phyloP scores from a whole-genome alignment of 2,797 vertebrate species.

The Rhinogobio ventralis region DNA sequence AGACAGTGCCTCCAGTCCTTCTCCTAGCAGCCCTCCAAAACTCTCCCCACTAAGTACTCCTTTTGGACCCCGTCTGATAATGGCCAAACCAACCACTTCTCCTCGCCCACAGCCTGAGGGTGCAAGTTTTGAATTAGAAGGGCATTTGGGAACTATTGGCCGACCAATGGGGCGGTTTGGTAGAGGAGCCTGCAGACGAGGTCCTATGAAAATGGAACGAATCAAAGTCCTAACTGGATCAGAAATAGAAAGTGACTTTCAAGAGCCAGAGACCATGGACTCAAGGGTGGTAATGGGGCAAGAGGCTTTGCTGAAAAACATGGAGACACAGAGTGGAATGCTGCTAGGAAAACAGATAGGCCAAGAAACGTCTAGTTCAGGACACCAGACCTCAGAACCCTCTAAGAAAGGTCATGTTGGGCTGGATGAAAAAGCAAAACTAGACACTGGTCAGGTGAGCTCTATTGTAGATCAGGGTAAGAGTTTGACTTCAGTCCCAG shows the following conservation, averaged over 20 bases:
- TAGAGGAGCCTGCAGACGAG: conserved; percentile 76
- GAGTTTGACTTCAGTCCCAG: conserved; percentile 32
- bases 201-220: conserved; percentile 81
- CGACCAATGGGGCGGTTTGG: conserved; percentile 77
- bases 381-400: conserved; percentile 46
- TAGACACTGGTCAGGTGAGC: conserved; percentile 69
- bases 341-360: conserved; percentile 40
- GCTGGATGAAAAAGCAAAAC: conserved; percentile 62
- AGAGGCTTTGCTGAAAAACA: conserved; percentile 81
- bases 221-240: conserved; percentile 80
- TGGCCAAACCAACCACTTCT: conserved; percentile 73
- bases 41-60: conserved; percentile 76
- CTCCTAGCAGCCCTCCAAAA: conserved; percentile 80
- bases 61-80: conserved; percentile 78
- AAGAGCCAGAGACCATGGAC: conserved; percentile 81
- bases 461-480: conserved; percentile 61
- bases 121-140: conserved; percentile 81
- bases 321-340: conserved; percentile 71
- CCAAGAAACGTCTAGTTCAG: conserved; percentile 59
- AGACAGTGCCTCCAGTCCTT: conserved; percentile 80
- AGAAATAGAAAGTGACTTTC: conserved; percentile 82
- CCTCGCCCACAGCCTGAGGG: conserved; percentile 92
- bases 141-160: conserved; percentile 57
- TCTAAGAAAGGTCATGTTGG: conserved; percentile 62
- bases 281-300: conserved; percentile 93